Evolutionary conservation across 2,113 vertebrate genomes (phyloP), one percentile per base, ranked within the genome.

Genomic region (Otis tarda): DNA sequence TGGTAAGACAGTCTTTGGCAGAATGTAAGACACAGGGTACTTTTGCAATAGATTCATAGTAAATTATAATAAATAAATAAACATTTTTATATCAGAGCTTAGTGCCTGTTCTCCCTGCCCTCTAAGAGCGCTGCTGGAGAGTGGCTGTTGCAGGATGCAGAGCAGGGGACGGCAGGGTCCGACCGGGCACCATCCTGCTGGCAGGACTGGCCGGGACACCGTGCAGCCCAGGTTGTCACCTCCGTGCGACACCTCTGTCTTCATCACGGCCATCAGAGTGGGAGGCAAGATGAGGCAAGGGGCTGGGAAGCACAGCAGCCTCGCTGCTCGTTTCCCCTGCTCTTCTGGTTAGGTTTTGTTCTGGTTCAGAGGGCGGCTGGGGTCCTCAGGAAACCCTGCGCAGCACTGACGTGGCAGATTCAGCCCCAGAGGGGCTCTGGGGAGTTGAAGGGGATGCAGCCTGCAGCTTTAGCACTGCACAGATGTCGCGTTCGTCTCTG

Each of bases 381-480:
- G 20, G 9, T 47, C 55, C 87, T 53, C 4, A 1, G 39, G 30
- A 83, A 76, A 61, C 28, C 61, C 71, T 14, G 3, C 2, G 2
- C 24, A 10, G 16, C n/a, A 12, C 49, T 43, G 64, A 43, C 8
- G 12, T 11, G 0, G 1, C 39, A 18, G 39, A 7, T 13, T n/a
- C 33, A 30, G 47, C 37, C 45, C 47, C 47, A 31, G 24, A 8
- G 79, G 41, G 55, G 55, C n/a, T 78, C 64, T 33, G 14, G 8
- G 10, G 49, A 63, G n/a, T 39, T 65, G 21, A 39, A 39, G 13
- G 25, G 12, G 37, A 23, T 47, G 37, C 43, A 39, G 16, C 61
- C 30, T 31, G 24, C 8, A 59, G 15, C 39, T 71, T 55, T 41
- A 65, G 37, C 12, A 3, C 17, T 12, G 6, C 30, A 35, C 17